Evolutionary conservation across 2,113 vertebrate species (phyloP).

Genomic region (Verasper variegatus): DNA sequence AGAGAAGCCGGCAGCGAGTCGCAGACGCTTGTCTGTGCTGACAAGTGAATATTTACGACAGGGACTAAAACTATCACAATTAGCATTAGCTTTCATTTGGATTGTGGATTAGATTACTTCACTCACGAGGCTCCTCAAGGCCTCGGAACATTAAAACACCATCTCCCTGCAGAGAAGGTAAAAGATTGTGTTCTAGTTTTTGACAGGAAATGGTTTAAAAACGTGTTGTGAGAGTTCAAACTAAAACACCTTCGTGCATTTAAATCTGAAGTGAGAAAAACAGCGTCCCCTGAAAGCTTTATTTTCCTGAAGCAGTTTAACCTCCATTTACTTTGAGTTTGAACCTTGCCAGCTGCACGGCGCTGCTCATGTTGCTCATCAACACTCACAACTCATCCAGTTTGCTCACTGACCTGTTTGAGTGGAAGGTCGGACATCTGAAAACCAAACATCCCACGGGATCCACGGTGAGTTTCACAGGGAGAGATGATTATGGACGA

Average conservation of each 20-base stretch:
- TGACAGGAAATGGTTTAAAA: background rate
- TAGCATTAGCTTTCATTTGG: slow-evolving; percentile 61
- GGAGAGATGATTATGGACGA: too few relatives aligned
- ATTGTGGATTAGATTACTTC: slow-evolving; percentile 51
- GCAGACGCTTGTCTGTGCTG: slow-evolving; percentile 25
- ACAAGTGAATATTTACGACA: slow-evolving; percentile 62
- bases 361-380: too few relatives aligned
- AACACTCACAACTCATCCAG: too few relatives aligned
- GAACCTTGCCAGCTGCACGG: too few relatives aligned
- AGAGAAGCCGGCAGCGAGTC: slow-evolving; percentile 23
- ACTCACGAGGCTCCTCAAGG: slow-evolving; percentile 49
- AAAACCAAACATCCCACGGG: too few relatives aligned
- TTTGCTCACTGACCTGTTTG: too few relatives aligned
- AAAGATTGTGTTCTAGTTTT: too few relatives aligned
- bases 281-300: too few relatives aligned
- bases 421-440: too few relatives aligned
- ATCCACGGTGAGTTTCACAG: too few relatives aligned
- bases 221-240: background rate
- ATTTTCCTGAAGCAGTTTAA: too few relatives aligned
- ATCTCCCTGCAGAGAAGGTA: background rate
- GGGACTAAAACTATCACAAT: slow-evolving; percentile 49
- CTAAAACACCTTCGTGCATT: background rate
- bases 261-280: background rate
- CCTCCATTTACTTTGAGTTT: too few relatives aligned
- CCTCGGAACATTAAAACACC: slow-evolving; percentile 51